Evolutionary conservation across 2,797 vertebrate species (phyloP).

Genomic region (Oreochromis grahami): DNA sequence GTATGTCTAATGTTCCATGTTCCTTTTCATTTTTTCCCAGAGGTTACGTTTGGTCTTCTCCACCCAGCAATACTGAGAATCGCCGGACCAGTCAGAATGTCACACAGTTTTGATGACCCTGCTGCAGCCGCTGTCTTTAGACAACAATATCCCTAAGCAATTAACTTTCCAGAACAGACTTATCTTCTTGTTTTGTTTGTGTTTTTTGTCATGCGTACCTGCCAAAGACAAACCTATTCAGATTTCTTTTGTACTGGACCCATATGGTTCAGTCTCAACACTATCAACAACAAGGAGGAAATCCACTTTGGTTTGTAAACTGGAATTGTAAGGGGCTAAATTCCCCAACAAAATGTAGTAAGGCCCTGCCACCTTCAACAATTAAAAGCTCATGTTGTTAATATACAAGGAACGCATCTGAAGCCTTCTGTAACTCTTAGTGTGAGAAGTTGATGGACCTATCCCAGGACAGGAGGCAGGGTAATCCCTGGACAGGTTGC

Average conservation of each 20-base stretch:
- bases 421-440: not conserved
- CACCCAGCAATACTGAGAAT: not conserved
- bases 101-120: not conserved
- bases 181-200: not conserved
- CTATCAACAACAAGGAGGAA: not conserved
- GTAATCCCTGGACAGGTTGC: not conserved
- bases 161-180: not conserved
- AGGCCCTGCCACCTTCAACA: fast-evolving
- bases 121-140: not conserved
- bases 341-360: not conserved
- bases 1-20: fast-evolving
- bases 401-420: not conserved
- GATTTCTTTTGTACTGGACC: not conserved
- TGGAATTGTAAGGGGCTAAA: not conserved
- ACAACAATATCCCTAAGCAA: not conserved
- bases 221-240: fast-evolving
- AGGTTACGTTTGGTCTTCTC: not conserved
- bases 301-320: not conserved
- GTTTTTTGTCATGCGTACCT: not conserved
- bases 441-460: not conserved
- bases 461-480: not conserved
- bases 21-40: not conserved
- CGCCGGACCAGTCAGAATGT: not conserved
- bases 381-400: not conserved
- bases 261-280: not conserved